These are phyloP conservation scores for Nipponacmea schrenckii DNA, from an alignment of 2,888 invertebrate genomes.

Conservation along the genomic window DNA sequence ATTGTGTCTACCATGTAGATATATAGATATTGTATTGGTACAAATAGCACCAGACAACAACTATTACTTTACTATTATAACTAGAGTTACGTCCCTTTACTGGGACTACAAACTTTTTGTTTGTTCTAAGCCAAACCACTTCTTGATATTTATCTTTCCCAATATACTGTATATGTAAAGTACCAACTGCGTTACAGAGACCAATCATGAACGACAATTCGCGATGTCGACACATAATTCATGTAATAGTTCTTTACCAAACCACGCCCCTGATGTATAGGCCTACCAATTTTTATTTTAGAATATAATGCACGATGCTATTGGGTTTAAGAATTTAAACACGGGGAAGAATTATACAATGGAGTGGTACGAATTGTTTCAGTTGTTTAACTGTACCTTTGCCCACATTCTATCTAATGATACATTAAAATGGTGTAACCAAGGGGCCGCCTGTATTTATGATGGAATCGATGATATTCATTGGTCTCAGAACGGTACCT, in stretches of 20 bases:
- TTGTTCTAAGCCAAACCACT: too few species aligned
- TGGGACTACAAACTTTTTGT: too few species aligned
- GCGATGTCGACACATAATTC: too few species aligned
- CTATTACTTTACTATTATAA: too few species aligned
- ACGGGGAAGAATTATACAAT: conserved; percentile 58
- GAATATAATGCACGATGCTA: conserved; percentile 63
- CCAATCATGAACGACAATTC: not conserved
- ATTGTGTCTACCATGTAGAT: too few species aligned
- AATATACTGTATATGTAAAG: too few species aligned
- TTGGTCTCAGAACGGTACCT: conserved; percentile 57
- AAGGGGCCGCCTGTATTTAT: conserved; percentile 61
- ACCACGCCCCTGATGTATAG: not conserved
- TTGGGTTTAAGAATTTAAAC: conserved; percentile 54
- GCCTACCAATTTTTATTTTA: conserved; percentile 27
- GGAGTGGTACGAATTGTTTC: conserved; percentile 63
- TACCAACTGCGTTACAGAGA: too few species aligned
- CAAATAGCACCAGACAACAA: too few species aligned
- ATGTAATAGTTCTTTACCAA: too few species aligned
- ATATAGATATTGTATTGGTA: too few species aligned
- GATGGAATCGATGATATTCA: conserved; percentile 55
- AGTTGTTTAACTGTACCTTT: conserved; percentile 63
- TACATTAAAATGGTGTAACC: conserved; percentile 59
- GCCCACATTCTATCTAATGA: conserved; percentile 53
- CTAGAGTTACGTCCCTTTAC: too few species aligned
- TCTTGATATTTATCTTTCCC: too few species aligned